A percentile compares a stretch with the other conserved stretches of the same genome.
These are phyloP conservation scores for Alligator mississippiensis DNA, from an alignment of 2,113 vertebrate genomes.

Conservation along the genomic window DNA sequence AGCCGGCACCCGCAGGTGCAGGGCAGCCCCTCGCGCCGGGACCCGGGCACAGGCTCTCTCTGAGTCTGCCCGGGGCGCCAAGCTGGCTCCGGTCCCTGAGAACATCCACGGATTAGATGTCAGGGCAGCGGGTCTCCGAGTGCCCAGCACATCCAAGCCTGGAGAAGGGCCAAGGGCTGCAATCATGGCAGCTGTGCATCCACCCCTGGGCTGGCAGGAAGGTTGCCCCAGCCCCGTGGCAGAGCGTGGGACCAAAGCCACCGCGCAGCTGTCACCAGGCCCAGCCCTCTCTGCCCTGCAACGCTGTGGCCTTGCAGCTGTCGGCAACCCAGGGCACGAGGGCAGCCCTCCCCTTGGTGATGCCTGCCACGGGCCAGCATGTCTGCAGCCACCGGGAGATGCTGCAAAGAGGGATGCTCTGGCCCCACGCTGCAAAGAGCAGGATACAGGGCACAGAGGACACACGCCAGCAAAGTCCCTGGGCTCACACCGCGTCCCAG, in stretches of 20 bases:
- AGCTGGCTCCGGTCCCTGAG: not conserved
- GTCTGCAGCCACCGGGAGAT: rapidly evolving
- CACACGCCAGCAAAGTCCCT: no score
- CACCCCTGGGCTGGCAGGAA: not conserved
- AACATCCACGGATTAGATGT: not conserved
- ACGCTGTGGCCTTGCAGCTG: not conserved
- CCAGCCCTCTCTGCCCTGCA: not conserved
- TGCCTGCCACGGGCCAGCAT: no score
- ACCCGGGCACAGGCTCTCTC: not conserved
- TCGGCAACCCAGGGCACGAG: not conserved
- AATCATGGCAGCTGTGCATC: not conserved
- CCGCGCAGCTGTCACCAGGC: not conserved
- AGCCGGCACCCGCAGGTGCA: rapidly evolving
- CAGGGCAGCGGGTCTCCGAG: rapidly evolving
- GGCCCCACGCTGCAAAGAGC: no score
- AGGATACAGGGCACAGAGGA: no score
- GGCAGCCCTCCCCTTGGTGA: not conserved
- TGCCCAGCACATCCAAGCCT: rapidly evolving
- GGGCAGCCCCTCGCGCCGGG: not conserved
- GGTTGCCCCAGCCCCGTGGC: not conserved
- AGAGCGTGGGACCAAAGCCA: not conserved
- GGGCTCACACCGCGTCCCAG: no score
- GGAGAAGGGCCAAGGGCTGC: not conserved
- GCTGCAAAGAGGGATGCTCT: no score
- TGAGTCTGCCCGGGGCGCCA: rapidly evolving